Evolutionary conservation across 2,888 invertebrate genomes (phyloP), one percentile per base, ranked within the genome.

Genomic region (Odontomyia ornata): DNA sequence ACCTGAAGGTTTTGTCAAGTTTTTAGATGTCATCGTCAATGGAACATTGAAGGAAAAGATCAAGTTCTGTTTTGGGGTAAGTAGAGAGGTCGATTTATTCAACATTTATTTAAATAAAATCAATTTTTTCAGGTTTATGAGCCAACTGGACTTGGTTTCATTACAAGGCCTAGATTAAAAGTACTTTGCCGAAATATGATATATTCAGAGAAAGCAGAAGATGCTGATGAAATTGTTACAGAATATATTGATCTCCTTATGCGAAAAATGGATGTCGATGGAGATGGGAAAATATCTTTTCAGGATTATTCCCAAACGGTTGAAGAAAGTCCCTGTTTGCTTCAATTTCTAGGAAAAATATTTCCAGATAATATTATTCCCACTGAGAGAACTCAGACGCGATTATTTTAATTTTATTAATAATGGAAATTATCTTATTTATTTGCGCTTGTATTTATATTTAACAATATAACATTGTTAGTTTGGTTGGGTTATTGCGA

Each of bases 271-370:
- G 95, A 95, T 82, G 79, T 88, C 0, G 94, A 95, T 82, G 88
- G 91, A 78, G 95, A 95, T 82, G 93, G 93, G 0, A 88, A 91
- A 77, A 91, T 95, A 27, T 92, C 91, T 18, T 91, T 89, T 80
- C 87, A 89, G 1, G 93, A 94, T 83, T 94, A 92, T 83, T 88
- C 88, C 56, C 84, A 87, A 15, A 89, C 92, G 0, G 92, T 94
- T 0, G 80, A 86, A 43, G 87, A 88, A 69, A 91, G 92, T 15
- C 92, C 92, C 0, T 88, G 91, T 75, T 84, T 94, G 21, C 82
- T 95, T 67, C 93, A 95, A 83, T 90, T 90, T 57, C 89, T 95
- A 62, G 95, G 95, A 0, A 90, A 91, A 80, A 92, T 93, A 80
- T 86, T 95, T 21, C 95, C 95, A 0, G 89, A 90, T 76, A 9